Evolutionary conservation across 2,797 vertebrate species (phyloP).

Genomic region (Myotis myotis): DNA sequence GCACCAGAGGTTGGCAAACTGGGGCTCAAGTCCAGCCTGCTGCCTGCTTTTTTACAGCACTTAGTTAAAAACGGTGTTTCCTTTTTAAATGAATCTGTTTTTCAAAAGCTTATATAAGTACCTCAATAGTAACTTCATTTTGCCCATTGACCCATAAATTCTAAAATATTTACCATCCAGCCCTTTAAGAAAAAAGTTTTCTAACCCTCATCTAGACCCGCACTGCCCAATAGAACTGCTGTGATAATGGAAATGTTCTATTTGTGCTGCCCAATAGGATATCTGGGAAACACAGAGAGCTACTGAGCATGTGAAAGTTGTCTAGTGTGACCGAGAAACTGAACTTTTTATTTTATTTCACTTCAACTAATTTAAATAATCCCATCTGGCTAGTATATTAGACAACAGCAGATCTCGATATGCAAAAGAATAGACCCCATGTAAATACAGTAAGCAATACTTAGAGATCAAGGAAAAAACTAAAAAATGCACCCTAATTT

Average conservation of each 20-base stretch:
- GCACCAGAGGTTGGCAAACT: background rate
- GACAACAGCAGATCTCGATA: background rate
- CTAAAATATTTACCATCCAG: background rate
- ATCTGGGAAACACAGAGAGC: background rate
- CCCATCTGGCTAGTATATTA: background rate
- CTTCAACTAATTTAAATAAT: slow-evolving; percentile 7
- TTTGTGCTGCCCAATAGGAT: background rate
- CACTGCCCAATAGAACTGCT: rapidly evolving
- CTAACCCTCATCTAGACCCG: background rate
- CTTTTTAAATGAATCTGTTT: background rate
- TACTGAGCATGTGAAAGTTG: background rate
- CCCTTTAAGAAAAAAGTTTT: background rate
- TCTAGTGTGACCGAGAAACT: background rate
- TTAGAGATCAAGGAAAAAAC: background rate
- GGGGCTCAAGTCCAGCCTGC: background rate
- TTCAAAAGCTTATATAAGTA: background rate
- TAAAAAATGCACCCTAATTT: background rate
- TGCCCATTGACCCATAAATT: background rate
- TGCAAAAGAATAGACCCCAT: background rate
- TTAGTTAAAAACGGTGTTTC: background rate
- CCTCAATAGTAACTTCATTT: background rate
- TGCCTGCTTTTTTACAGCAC: background rate
- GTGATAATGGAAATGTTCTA: no score
- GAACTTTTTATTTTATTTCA: background rate
- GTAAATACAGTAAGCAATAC: slow-evolving; percentile 2